Conservation (phyloP, 2,797 vertebrate genomes). For the Knipowitschia caucasica region DNA sequence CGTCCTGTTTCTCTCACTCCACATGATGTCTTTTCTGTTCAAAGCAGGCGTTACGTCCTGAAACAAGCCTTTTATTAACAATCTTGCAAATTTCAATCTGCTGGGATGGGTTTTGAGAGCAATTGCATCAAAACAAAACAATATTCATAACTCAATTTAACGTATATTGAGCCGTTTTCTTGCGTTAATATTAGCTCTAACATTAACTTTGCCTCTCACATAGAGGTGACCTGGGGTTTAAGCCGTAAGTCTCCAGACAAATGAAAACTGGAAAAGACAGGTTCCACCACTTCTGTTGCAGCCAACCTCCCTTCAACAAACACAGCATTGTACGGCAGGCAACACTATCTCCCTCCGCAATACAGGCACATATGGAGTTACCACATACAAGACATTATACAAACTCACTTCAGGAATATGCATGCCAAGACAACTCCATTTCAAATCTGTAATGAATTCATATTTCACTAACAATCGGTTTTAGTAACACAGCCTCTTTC, state of each 20-base stretch:
- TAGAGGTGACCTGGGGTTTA: slow-evolving; percentile 22
- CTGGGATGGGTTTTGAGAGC: neutral
- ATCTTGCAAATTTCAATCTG: neutral
- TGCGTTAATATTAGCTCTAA: slow-evolving; percentile 3
- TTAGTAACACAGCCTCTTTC: neutral
- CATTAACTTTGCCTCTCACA: slow-evolving; percentile 7
- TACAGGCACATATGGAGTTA: slow-evolving; percentile 2
- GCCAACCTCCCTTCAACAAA: slow-evolving; percentile 39
- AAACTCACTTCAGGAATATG: neutral
- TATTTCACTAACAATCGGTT: neutral
- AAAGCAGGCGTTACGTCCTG: neutral
- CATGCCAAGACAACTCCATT: neutral
- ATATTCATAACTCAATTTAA: neutral
- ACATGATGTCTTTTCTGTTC: neutral
- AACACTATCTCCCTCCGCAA: neutral
- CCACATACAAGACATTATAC: neutral
- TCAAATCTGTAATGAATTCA: neutral
- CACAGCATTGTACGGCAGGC: slow-evolving; percentile 39
- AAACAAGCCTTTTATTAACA: neutral
- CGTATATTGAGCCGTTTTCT: neutral
- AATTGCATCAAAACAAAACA: neutral
- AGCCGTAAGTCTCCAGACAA: slow-evolving; percentile 3
- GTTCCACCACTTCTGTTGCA: slow-evolving; percentile 52
- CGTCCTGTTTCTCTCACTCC: neutral
- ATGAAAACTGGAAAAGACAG: slow-evolving; percentile 32